These are phyloP conservation scores for Podiceps cristatus DNA, from an alignment of 2,113 vertebrate genomes.

Conservation along the genomic window DNA sequence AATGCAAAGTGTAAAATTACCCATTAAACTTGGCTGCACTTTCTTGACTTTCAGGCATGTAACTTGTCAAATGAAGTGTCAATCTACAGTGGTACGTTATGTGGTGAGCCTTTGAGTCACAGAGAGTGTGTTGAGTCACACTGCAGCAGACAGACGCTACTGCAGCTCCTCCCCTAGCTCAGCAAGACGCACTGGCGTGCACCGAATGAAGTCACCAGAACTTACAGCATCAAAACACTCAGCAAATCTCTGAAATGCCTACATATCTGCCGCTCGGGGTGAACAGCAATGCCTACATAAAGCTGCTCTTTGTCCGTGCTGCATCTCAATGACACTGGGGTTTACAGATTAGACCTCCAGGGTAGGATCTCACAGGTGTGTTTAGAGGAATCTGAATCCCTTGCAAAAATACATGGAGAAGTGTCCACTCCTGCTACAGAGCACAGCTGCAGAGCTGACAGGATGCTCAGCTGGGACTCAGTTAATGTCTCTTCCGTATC, in stretches of 20 bases:
- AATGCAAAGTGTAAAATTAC: neutral
- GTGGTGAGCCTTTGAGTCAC: neutral
- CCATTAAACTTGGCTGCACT: neutral
- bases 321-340: neutral
- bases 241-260: neutral
- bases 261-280: neutral
- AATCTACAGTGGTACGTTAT: neutral
- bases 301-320: neutral
- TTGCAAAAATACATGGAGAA: neutral
- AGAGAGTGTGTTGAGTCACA: neutral
- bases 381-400: neutral
- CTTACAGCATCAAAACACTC: neutral
- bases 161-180: neutral
- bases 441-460: conserved; percentile 24
- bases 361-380: neutral
- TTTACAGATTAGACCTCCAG: neutral
- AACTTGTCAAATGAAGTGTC: neutral
- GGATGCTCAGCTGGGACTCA: conserved; percentile 7
- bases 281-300: neutral
- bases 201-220: rapidly evolving
- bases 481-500: neutral
- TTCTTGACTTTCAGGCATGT: neutral
- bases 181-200: neutral
- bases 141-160: neutral
- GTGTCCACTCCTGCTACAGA: neutral